A percentile compares a stretch with the other conserved stretches of the same genome.
These are phyloP conservation scores for Artibeus lituratus DNA, from an alignment of 2,797 vertebrate genomes.

Conservation along the genomic window DNA sequence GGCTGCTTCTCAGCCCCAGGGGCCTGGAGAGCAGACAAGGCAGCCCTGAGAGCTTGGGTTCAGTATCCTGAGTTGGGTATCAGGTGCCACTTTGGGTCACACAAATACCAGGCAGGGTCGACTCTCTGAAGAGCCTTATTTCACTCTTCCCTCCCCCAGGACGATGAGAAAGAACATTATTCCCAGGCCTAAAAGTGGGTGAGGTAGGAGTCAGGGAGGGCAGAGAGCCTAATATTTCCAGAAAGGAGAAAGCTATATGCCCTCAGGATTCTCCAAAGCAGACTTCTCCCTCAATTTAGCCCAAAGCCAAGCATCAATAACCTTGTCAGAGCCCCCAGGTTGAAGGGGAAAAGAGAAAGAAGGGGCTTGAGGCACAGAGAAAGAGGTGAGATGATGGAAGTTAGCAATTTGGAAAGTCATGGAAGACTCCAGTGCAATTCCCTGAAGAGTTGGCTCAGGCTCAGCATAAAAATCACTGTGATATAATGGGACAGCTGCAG, in stretches of 20 bases:
- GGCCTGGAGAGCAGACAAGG: neutral
- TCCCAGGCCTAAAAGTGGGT: neutral
- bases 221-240: neutral
- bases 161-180: neutral
- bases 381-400: neutral
- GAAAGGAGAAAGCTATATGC: neutral
- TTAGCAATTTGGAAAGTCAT: neutral
- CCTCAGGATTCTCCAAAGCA: neutral
- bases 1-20: neutral
- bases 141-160: neutral
- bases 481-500: conserved; percentile 24
- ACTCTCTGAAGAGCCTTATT: neutral
- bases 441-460: neutral
- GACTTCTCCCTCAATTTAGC: neutral
- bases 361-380: neutral
- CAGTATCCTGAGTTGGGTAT: neutral
- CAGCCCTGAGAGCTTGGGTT: neutral
- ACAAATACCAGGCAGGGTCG: neutral
- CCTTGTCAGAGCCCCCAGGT: neutral
- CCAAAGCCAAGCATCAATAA: neutral
- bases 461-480: neutral
- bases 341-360: neutral
- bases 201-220: neutral
- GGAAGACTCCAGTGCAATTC: neutral
- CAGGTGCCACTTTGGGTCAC: neutral